Evolutionary conservation across 1,140 invertebrate genomes (phyloP), one percentile per base, ranked within the genome.

Genomic region (Micrasema minimum): DNA sequence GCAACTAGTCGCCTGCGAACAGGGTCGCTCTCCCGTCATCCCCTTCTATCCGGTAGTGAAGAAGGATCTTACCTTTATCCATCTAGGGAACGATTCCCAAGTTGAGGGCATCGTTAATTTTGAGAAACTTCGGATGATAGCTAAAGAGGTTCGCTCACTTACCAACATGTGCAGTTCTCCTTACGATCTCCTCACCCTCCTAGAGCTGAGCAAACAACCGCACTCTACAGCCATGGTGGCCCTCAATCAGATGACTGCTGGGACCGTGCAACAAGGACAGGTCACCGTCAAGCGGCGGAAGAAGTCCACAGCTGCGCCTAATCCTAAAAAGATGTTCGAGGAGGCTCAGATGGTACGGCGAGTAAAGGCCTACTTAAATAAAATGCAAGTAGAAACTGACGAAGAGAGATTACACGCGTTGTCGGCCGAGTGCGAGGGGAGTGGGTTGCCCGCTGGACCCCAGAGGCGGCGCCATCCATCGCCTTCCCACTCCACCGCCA

Each of bases 311-410:
- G 92, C 94, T 6, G 90, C 94, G 0, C 95, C 95, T 0, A 97
- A 98, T 83, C 93, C 95, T 41, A 98, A 98, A 84, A 98, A 97
- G 82, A 98, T 99, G 96, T 98, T 97, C 82, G 96, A 99, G 83
- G 96, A 99, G 87, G 95, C 96, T 22, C 95, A 99, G 83, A 99
- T 99, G 97, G 95, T 97, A 14, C 87, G 96, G 6, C 86, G 96
- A 50, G 97, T 99, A 0, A 98, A 98, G 81, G 94, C 97, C 0
- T 99, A 99, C 83, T 84, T 99, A 31, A 92, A 92, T 46, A 93
- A 96, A 77, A 90, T 99, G 86, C 92, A 95, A 78, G 93, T 97
- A 1, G 92, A 93, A 69, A 93, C 91, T 10, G 95, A 98, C 80
- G 97, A 99, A 82, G 92, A 95, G 72, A 88, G 92, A 72, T 82